Base-by-base conservation (phyloP, 1,140 invertebrate species). In the Phenacoccus solenopsis region DNA sequence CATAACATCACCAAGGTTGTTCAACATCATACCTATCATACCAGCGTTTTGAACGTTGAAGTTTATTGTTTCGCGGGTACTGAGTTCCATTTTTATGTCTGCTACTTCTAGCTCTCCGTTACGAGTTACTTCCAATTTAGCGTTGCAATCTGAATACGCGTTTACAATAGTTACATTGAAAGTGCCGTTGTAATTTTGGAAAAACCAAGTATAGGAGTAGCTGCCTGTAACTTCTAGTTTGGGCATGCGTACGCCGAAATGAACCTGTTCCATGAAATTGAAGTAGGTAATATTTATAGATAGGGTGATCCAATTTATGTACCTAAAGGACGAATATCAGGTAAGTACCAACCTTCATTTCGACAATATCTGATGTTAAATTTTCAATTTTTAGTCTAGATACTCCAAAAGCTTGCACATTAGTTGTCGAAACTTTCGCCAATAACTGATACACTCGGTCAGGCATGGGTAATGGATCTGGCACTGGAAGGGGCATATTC, bases 311-410 rank as follows among this genome's bases (percentile, higher is more conserved):
- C n/a, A n/a, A n/a, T n/a, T n/a, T n/a, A n/a, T n/a, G n/a, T n/a
- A n/a, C n/a, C n/a, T n/a, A n/a, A n/a, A n/a, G n/a, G n/a, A 25
- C 3, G 59, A 49, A 13, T 32, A 32, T 59, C 25, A n/a, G n/a
- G n/a, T n/a, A n/a, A n/a, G n/a, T n/a, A n/a, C n/a, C n/a, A n/a
- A 64, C 59, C 59, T 64, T 64, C 59, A 64, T 64, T 64, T 64
- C 59, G 2, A 64, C 59, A 25, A 64, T 4, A 27, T 64, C 59
- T 3, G 22, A 64, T 5, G 59, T 64, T 25, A 64, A 25, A 25
- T 64, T 64, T 64, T 64, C 59, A 10, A 64, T 64, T 64, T 64
- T 64, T 9, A 64, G 22, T 10, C 21, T 2, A 4, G 59, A 64
- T 24, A 64, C 25, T 64, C 59, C 59, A 64, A 5, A 64, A 4